phyloP scores from a whole-genome alignment of 2,113 vertebrate species.

The Mobula birostris region DNA sequence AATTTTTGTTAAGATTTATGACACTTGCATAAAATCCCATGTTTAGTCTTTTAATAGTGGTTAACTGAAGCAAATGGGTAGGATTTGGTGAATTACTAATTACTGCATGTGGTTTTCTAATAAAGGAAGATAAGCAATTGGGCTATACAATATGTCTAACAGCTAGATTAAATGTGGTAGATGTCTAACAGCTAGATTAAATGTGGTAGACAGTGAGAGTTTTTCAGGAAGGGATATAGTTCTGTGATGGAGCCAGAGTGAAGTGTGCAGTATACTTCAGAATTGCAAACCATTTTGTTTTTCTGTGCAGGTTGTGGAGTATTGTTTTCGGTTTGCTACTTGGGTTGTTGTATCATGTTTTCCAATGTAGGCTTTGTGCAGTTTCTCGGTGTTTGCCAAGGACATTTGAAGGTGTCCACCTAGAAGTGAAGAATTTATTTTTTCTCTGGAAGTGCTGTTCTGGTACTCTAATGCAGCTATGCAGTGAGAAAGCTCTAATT shows the following conservation, averaged over 20 bases:
- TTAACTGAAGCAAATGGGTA: background rate
- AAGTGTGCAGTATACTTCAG: background rate
- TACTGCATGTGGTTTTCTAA: background rate
- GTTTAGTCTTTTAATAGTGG: background rate
- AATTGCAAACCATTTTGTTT: too few relatives aligned
- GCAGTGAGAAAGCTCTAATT: too few relatives aligned
- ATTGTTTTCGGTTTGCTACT: background rate
- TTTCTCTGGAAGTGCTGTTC: background rate
- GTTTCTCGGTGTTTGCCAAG: background rate
- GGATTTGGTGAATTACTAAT: background rate
- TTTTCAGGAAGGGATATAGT: background rate
- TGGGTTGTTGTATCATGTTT: background rate
- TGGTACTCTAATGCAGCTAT: background rate
- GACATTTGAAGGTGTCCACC: background rate
- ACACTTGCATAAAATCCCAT: background rate
- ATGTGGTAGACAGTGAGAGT: background rate
- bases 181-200: background rate
- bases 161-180: background rate
- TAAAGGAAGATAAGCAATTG: background rate
- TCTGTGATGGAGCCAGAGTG: background rate
- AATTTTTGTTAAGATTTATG: slow-evolving; percentile 5
- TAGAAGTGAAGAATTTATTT: background rate
- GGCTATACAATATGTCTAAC: background rate
- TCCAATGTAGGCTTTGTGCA: background rate
- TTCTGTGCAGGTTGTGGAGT: background rate